phyloP scores from a whole-genome alignment of 2,888 invertebrate genomes.

The Mycalesis mineus region DNA sequence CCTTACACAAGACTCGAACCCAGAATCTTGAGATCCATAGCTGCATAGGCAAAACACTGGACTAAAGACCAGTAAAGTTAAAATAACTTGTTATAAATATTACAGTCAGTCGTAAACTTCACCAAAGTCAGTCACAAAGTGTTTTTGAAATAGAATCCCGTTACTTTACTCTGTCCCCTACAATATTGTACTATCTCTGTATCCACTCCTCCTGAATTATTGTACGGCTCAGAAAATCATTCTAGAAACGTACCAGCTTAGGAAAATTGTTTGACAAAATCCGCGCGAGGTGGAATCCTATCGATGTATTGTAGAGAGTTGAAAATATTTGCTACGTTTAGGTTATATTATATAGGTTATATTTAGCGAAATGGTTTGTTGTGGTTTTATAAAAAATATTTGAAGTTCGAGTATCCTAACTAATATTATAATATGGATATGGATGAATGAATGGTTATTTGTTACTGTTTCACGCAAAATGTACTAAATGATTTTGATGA shows the following conservation, averaged over 20 bases:
- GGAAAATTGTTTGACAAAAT: slow-evolving; percentile 21
- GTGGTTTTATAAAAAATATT: background rate
- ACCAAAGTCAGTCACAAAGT: slow-evolving; percentile 33
- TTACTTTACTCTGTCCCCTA: slow-evolving; percentile 42
- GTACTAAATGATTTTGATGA: too few species aligned
- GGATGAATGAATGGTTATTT: too few species aligned
- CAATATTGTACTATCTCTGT: slow-evolving; percentile 34
- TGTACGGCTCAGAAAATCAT: slow-evolving; percentile 14
- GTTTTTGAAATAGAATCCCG: slow-evolving; percentile 38
- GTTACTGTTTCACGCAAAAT: too few species aligned
- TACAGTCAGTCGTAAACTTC: too few species aligned
- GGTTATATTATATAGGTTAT: background rate
- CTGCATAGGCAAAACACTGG: too few species aligned
- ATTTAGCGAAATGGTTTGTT: background rate
- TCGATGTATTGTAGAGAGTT: background rate
- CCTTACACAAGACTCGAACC: too few species aligned
- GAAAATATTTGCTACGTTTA: background rate
- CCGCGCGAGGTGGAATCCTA: background rate
- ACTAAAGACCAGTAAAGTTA: too few species aligned
- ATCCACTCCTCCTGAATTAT: slow-evolving; percentile 33
- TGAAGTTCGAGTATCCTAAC: too few species aligned
- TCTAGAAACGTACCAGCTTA: slow-evolving; percentile 22
- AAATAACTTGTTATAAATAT: too few species aligned
- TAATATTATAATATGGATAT: too few species aligned
- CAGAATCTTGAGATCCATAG: too few species aligned